These are phyloP conservation scores for Antechinus stuartii DNA, from an alignment of 2,113 vertebrate genomes.

Conservation along the genomic window DNA sequence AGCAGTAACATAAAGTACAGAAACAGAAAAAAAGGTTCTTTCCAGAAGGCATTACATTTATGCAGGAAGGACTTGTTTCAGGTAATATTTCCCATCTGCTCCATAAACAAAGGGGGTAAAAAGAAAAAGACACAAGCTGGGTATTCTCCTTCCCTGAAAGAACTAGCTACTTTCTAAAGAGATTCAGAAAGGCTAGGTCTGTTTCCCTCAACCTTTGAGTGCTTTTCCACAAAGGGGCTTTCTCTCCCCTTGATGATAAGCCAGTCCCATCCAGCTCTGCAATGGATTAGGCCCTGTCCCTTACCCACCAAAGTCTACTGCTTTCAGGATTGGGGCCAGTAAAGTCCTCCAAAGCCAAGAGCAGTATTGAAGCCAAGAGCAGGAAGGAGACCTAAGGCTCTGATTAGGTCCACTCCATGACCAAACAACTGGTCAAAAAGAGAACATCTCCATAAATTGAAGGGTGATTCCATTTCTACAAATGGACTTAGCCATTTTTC, in stretches of 20 bases:
- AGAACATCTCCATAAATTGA: background rate
- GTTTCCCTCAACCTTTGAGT: background rate
- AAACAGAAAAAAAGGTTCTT: background rate
- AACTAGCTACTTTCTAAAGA: background rate
- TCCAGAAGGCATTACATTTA: slow-evolving; percentile 8
- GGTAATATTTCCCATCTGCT: slow-evolving; percentile 23
- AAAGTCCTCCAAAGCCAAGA: background rate
- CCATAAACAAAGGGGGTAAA: background rate
- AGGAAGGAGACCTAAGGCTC: background rate
- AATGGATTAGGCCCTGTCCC: background rate
- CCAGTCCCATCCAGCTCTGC: background rate
- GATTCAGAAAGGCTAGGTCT: background rate
- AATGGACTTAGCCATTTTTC: background rate
- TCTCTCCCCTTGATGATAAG: background rate
- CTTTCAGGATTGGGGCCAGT: background rate
- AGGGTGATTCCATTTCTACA: background rate
- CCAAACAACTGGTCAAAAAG: background rate
- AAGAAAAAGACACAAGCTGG: background rate
- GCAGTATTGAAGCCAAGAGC: background rate
- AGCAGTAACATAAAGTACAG: slow-evolving; percentile 5
- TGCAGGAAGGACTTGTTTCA: background rate
- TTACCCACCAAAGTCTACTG: background rate
- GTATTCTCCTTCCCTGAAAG: background rate
- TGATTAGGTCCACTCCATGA: background rate
- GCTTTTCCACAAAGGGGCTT: background rate